Base-by-base conservation (phyloP, 1,140 invertebrate genomes). In the Drosophila sulfurigaster region DNA sequence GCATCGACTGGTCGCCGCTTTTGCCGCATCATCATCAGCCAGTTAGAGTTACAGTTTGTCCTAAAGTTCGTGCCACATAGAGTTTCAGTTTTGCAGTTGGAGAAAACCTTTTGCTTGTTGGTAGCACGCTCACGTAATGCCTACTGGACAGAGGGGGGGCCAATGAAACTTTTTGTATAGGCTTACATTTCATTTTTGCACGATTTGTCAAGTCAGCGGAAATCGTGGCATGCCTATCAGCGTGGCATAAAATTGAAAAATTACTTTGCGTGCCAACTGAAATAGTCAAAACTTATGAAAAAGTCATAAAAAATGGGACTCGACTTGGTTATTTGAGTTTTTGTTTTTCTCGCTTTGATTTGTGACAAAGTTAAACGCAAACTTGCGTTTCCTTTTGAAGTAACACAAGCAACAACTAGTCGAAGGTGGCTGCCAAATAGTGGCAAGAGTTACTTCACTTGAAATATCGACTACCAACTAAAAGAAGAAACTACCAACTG, bases 191-290 rank as follows among this genome's bases (percentile, higher is more conserved):
- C 82, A 82, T 87, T 87, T 81, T 89, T 78, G 82, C 82, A 91
- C 80, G 87, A 91, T 91, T 91, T 91, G 87, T 91, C 87, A 91
- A 91, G 87, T 91, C 87, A 91, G 87, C 87, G 87, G 87, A 91
- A 91, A 91, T 91, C 87, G 88, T 91, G 82, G 80, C 54, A 85
- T 74, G 85, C 81, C 85, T 89, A 89, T 89, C 85, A 85, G 85
- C 85, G 75, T 88, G 85, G 71, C 81, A 79, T 78, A 75, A 89
- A 88, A 89, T 88, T 88, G 85, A 88, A 89, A 88, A 89, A 88
- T 88, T 88, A 73, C 85, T 81, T 89, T 85, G 85, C 85, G 85
- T 88, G 85, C 54, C 75, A 59, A 45, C 70, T 46, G 15, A 32
- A 66, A 54, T 52, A 71, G 16, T 46, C 49, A 46, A 60, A 88